Evolutionary conservation across 2,113 vertebrate species (phyloP).

Genomic region (Scolopax mira): DNA sequence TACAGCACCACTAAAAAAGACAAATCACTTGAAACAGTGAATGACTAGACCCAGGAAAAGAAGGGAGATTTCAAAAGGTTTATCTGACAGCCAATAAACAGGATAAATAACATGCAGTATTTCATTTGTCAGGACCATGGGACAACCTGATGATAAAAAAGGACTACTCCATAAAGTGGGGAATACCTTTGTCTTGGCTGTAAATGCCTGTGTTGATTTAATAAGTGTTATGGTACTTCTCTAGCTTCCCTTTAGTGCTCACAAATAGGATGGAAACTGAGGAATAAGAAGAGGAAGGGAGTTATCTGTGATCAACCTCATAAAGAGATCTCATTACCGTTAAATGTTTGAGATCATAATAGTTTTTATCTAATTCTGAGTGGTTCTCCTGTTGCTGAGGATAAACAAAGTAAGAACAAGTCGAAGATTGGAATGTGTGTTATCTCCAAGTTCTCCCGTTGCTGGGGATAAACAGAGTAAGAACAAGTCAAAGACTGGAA

Average conservation of each 20-base stretch:
- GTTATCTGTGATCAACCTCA: not conserved
- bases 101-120: conserved; percentile 41
- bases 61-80: conserved; percentile 38
- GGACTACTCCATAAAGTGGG: conserved; percentile 23
- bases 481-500: not conserved
- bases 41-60: conserved; percentile 8
- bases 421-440: not conserved
- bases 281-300: not conserved
- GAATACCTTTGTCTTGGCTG: conserved; percentile 28
- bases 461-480: not conserved
- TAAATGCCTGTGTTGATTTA: conserved; percentile 55
- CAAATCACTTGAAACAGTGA: not conserved
- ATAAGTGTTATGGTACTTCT: not conserved
- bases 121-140: conserved; percentile 38
- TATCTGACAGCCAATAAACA: conserved; percentile 55
- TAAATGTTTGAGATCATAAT: not conserved
- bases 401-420: not conserved
- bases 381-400: not conserved
- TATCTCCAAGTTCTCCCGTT: not conserved
- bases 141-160: conserved; percentile 54
- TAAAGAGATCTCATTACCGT: not conserved
- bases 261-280: not conserved
- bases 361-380: not conserved
- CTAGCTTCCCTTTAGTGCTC: not conserved
- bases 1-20: conserved; percentile 57